Percentiles rank a stretch among this genome's conserved stretches.
These are phyloP conservation scores for Clistopyga incitator DNA, from an alignment of 2,888 invertebrate species.

Conservation along the genomic window DNA sequence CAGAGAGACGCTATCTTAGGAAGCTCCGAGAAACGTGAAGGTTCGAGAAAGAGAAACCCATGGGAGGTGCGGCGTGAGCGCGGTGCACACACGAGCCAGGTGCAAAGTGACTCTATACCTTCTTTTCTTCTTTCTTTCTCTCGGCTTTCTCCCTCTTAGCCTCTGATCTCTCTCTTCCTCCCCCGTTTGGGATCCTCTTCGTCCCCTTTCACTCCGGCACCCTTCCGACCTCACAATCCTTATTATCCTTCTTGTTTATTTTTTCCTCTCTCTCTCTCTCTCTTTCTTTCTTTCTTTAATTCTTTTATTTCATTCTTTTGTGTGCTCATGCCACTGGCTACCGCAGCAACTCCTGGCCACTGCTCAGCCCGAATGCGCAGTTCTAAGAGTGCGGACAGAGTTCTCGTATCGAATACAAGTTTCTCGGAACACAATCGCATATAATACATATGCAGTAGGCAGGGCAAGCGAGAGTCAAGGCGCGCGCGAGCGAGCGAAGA, in stretches of 20 bases:
- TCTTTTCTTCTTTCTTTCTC: constrained; percentile 27
- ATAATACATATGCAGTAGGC: constrained; percentile 83
- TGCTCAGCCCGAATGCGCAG: constrained; percentile 30
- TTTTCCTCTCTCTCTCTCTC: too few species aligned
- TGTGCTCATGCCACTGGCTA: constrained; percentile 50
- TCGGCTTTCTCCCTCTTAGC: constrained; percentile 24
- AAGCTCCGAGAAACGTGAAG: constrained; percentile 72
- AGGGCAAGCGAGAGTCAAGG: constrained; percentile 62
- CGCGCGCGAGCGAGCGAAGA: constrained; percentile 56
- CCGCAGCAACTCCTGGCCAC: constrained; percentile 23
- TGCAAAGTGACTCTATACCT: constrained; percentile 76
- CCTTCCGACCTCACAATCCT: constrained; percentile 34
- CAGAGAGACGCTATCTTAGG: constrained; percentile 70
- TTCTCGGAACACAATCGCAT: constrained; percentile 84
- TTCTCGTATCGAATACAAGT: constrained; percentile 75
- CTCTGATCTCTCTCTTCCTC: constrained; percentile 61
- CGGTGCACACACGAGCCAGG: constrained; percentile 77
- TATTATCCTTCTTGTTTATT: constrained; percentile 3
- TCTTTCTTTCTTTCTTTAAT: constrained; percentile 42
- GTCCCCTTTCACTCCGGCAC: constrained; percentile 55
- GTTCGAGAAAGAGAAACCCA: constrained; percentile 41
- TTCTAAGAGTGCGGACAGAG: constrained; percentile 69
- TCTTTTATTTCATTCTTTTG: constrained; percentile 59
- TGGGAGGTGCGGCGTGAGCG: constrained; percentile 45
- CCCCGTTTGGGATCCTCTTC: constrained; percentile 22